Evolutionary conservation across 2,888 invertebrate genomes (phyloP), one percentile per base, ranked within the genome.

Genomic region (Scaptomyza polygonia): DNA sequence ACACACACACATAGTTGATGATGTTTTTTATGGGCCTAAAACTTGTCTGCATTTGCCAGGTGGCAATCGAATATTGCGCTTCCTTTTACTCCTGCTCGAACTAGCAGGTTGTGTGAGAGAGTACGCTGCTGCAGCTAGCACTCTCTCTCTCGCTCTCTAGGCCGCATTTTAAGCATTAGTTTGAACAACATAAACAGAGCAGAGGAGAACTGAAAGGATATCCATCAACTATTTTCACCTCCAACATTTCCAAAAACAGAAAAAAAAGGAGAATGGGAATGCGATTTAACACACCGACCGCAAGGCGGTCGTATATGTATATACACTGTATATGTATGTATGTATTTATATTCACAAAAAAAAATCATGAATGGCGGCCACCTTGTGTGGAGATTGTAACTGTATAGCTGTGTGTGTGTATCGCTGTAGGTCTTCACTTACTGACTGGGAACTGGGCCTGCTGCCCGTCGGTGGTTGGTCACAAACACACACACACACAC

Each of bases 141-240:
- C 30, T 16, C 30, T 30, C 16, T 16, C n/a, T 34, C 32, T 5
- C 7, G 7, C 11, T 14, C 16, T 9, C 39, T 87, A 87, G 82
- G 82, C 86, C 80, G 88, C 72, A 88, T 86, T 84, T 84, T 86
- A 77, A 82, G 86, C 80, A 85, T 85, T 87, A 85, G 79, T 79
- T 87, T 82, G 79, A 82, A 88, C 85, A 82, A 88, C 79, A 88
- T 74, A 81, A 88, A 87, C 79, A 67, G 56, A 18, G 47, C 30
- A 18, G 16, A 29, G 16, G 18, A 30, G 18, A 32, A 16, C 45
- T 30, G 30, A 34, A 39, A 49, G 14, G n/a, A 34, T 21, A 7
- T n/a, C 34, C 47, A 47, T 30, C 54, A 77, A 84, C 79, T 76
- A 79, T 72, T 78, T 65, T 62, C 56, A 63, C 34, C 36, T 43